Base-by-base conservation (phyloP, 2,113 vertebrate genomes). In the Oostethus manadensis region DNA sequence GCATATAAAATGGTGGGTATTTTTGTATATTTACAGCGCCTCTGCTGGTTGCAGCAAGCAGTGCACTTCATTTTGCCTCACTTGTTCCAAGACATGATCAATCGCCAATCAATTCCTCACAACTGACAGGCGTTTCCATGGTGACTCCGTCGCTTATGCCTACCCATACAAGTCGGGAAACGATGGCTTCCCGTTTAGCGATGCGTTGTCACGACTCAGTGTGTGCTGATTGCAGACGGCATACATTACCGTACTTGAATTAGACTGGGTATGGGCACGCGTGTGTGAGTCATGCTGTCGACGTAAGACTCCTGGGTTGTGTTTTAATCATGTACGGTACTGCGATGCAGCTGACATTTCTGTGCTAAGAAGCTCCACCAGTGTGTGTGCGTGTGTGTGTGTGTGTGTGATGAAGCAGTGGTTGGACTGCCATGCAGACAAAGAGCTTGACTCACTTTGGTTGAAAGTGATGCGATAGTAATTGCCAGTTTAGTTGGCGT, bases 381-480 rank as follows among this genome's bases (percentile, higher is more conserved):
- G 38, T 14, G 10, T 13, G 51, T 53, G 26, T 53, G 16, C 10
- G 23, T 20, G 15, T 47, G n/a, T 10, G 46, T 10, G 46, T 17
- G 47, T 18, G 18, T 9, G 15, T 17, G 26, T 40, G 53, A 42
- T 42, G 38, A 42, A 14, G 38, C 13, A 14, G 3, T 13, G 7
- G 11, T 42, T 11, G 14, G 38, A 14, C 5, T 4, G 11, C 11
- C 38, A 42, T 42, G 38, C 38, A 11, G 38, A 78, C 77, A 72
- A 72, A 73, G 71, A 72, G 49, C 59, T 76, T 79, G 77, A 83
- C 76, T 83, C 77, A 43, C 66, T 35, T 33, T 11, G 17, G 50
- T 59, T 63, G 68, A 67, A 58, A 68, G 57, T 22, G 65, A 68
- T 38, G 51, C 9, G 42, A 71, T 78, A 67, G 68, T 68, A 60